A percentile compares a stretch with the other conserved stretches of the same genome.
These are phyloP conservation scores for Chelonus insularis DNA, from an alignment of 1,140 invertebrate genomes.

Conservation along the genomic window DNA sequence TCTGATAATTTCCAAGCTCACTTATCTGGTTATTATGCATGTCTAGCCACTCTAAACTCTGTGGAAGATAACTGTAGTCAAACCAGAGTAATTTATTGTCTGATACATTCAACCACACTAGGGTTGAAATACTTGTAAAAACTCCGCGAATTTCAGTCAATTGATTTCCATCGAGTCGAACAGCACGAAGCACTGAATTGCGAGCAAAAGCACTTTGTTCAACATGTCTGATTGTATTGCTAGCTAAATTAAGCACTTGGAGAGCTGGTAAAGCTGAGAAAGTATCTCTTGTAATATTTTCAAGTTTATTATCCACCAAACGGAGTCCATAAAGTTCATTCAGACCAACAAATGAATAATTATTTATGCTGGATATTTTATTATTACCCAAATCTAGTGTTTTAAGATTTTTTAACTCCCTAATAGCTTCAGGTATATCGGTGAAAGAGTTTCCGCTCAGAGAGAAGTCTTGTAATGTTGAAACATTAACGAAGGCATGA, in stretches of 20 bases:
- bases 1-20: constrained; percentile 77
- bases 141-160: constrained; percentile 82
- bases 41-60: constrained; percentile 84
- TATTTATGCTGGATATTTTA: constrained; percentile 73
- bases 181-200: constrained; percentile 79
- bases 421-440: constrained; percentile 76
- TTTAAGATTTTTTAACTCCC: constrained; percentile 72
- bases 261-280: constrained; percentile 81
- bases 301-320: constrained; percentile 84
- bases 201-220: constrained; percentile 82
- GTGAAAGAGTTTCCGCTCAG: constrained; percentile 81
- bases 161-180: constrained; percentile 83
- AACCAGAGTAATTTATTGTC: constrained; percentile 89
- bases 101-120: constrained; percentile 89
- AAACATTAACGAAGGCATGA: constrained; percentile 78
- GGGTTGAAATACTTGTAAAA: constrained; percentile 78
- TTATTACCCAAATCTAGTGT: constrained; percentile 87
- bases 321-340: constrained; percentile 78
- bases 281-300: constrained; percentile 79
- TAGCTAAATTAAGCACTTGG: constrained; percentile 85
- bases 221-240: constrained; percentile 79
- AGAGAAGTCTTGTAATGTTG: constrained; percentile 81
- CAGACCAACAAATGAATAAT: constrained; percentile 81
- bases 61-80: constrained; percentile 84
- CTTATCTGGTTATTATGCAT: constrained; percentile 86